These are phyloP conservation scores for Tetrapedia diversipes DNA, from an alignment of 2,888 invertebrate genomes.

Conservation along the genomic window DNA sequence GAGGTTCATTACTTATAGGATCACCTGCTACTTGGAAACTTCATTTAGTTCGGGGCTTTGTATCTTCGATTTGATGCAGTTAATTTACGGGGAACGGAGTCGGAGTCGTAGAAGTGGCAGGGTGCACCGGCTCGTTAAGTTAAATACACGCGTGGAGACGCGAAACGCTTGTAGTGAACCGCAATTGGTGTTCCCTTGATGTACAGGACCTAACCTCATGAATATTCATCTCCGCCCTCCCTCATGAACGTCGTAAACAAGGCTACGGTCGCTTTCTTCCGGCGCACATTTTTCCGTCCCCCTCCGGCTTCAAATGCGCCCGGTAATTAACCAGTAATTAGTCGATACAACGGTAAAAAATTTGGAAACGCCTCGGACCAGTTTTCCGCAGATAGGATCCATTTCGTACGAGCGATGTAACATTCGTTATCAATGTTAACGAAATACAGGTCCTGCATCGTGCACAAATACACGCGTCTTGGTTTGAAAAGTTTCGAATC, in stretches of 20 bases:
- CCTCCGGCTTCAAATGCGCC: not conserved
- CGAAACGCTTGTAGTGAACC: slow-evolving; percentile 41
- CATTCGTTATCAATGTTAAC: not conserved
- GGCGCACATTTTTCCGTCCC: slow-evolving; percentile 13
- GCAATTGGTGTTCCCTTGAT: slow-evolving; percentile 52
- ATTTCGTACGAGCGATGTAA: not conserved
- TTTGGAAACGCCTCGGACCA: not conserved
- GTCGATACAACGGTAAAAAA: not conserved
- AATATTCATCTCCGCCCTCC: slow-evolving; percentile 59
- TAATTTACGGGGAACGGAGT: slow-evolving; percentile 43
- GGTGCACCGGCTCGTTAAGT: slow-evolving; percentile 55
- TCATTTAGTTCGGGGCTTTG: slow-evolving; percentile 19
- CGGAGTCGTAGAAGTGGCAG: slow-evolving; percentile 35
- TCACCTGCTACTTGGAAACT: not conserved
- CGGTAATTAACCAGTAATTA: not conserved
- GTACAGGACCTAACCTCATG: slow-evolving; percentile 44
- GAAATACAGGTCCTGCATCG: too few species aligned
- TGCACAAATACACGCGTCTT: too few species aligned
- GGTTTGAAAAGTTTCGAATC: slow-evolving; percentile 11
- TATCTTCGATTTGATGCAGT: slow-evolving; percentile 36
- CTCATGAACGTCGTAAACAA: slow-evolving; percentile 56
- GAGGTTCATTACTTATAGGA: not conserved
- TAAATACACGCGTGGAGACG: slow-evolving; percentile 50
- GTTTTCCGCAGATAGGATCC: not conserved
- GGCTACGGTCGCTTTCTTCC: slow-evolving; percentile 14